Conservation (phyloP, 2,113 vertebrate species). For the Salvator merianae region DNA sequence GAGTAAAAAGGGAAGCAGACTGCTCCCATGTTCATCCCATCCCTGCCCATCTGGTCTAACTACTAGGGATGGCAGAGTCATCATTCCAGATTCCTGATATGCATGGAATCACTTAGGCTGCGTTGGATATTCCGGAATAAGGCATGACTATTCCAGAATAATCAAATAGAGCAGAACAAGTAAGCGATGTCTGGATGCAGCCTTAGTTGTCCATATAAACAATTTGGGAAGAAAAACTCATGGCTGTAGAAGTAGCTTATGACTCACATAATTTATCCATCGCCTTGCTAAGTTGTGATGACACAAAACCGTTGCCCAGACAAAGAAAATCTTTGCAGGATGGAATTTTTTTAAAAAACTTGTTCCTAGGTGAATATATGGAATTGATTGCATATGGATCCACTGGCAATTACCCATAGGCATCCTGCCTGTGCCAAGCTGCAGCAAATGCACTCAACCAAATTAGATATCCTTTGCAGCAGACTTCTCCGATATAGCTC, state of each 20-base stretch:
- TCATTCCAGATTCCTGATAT: not conserved
- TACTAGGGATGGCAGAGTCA: not conserved
- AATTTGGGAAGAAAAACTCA: slow-evolving; percentile 47
- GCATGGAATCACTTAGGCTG: slow-evolving; percentile 34
- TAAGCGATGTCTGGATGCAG: too few relatives aligned
- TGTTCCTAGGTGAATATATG: slow-evolving; percentile 65
- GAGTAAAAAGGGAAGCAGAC: too few relatives aligned
- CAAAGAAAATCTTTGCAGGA: not conserved
- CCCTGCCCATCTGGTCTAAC: not conserved
- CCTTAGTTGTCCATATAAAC: slow-evolving; percentile 30
- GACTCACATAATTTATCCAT: slow-evolving; percentile 49
- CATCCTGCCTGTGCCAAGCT: slow-evolving; percentile 15
- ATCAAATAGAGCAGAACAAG: too few relatives aligned
- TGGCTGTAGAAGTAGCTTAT: slow-evolving; percentile 29
- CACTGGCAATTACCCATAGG: slow-evolving; percentile 51
- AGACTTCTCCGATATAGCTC: slow-evolving; percentile 19
- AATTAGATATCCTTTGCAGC: slow-evolving; percentile 49
- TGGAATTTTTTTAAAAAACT: slow-evolving; percentile 47
- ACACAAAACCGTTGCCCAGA: slow-evolving; percentile 38
- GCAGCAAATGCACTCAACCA: slow-evolving; percentile 54
- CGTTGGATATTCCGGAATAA: too few relatives aligned
- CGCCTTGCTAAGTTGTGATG: slow-evolving; percentile 50
- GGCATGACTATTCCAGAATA: too few relatives aligned
- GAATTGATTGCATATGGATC: slow-evolving; percentile 51
- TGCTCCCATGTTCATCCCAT: not conserved